A percentile compares a stretch with the other conserved stretches of the same genome.
phyloP scores from a whole-genome alignment of 2,113 vertebrate genomes.

The Arenaria interpres region DNA sequence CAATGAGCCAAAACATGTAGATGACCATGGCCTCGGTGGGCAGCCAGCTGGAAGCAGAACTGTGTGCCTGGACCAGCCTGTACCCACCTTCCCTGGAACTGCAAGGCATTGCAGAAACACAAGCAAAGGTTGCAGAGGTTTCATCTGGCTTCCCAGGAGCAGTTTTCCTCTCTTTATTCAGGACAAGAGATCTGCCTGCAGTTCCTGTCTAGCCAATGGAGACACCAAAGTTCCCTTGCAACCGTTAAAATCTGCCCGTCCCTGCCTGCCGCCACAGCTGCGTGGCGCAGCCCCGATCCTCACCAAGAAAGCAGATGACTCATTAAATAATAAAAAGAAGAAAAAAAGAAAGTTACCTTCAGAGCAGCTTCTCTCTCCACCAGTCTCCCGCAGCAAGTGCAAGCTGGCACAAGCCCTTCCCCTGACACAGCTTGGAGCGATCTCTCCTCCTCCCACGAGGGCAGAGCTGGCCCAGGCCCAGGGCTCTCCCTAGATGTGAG shows the following conservation, averaged over 20 bases:
- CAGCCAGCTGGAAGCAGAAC: not conserved
- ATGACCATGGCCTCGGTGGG: fast-evolving
- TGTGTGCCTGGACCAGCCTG: fast-evolving
- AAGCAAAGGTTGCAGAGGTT: not conserved
- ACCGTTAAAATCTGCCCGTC: fast-evolving
- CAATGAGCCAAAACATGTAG: not conserved
- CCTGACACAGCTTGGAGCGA: not conserved
- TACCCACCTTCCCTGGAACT: fast-evolving
- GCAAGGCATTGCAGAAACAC: not conserved
- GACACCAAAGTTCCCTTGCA: not conserved
- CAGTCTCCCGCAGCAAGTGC: not conserved
- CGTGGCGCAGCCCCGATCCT: fast-evolving
- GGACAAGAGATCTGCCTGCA: not conserved
- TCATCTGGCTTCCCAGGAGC: not conserved
- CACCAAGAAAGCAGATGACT: not conserved
- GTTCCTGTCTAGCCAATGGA: not conserved
- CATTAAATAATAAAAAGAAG: not conserved
- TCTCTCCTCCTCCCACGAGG: not conserved
- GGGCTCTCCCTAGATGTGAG: not conserved
- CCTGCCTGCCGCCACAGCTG: not conserved
- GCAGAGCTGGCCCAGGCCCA: not conserved
- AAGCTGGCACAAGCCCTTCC: not conserved
- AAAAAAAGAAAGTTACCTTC: not conserved
- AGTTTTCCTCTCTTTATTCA: not conserved
- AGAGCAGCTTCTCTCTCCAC: not conserved